Evolutionary conservation across 1,140 invertebrate species (phyloP).

Genomic region (silkworm (Bombyx mori)): DNA sequence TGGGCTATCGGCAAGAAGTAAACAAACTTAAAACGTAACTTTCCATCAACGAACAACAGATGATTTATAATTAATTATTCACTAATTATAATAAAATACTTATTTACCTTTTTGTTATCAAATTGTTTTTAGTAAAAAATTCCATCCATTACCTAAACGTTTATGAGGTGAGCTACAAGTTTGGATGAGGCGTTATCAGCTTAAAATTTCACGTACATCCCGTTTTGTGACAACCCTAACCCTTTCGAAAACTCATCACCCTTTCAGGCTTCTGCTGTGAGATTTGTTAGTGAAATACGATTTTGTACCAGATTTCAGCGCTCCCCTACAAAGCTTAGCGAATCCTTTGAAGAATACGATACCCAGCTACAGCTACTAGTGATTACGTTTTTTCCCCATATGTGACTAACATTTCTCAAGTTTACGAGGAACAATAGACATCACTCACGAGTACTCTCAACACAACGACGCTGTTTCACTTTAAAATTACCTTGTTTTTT

Average conservation of each 20-base stretch:
- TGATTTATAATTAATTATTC: constrained; percentile 49
- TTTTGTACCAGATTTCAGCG: constrained; percentile 16
- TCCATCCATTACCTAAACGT: constrained; percentile 18
- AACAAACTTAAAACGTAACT: constrained; percentile 16
- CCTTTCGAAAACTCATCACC: constrained; percentile 11
- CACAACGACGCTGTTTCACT: background rate
- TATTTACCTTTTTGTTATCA: constrained; percentile 47
- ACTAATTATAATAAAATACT: constrained; percentile 53
- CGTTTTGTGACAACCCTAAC: constrained; percentile 25
- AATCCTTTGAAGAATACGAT: constrained; percentile 23
- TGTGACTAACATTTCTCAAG: constrained; percentile 26
- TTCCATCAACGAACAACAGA: constrained; percentile 29
- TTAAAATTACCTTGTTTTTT: no score
- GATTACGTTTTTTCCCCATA: constrained; percentile 14
- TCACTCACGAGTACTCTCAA: background rate
- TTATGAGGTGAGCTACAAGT: constrained; percentile 49
- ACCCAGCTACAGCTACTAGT: constrained; percentile 9
- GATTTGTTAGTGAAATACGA: constrained; percentile 15
- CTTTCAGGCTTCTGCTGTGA: constrained; percentile 17
- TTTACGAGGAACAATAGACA: constrained; percentile 1
- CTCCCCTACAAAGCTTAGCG: constrained; percentile 33
- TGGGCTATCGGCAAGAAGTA: constrained; percentile 82
- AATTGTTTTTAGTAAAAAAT: constrained; percentile 25
- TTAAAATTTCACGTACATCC: constrained; percentile 28
- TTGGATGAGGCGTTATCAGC: constrained; percentile 37